Evolutionary conservation across 2,888 invertebrate genomes (phyloP), one percentile per base, ranked within the genome.

Genomic region (Rhagonycha fulva): DNA sequence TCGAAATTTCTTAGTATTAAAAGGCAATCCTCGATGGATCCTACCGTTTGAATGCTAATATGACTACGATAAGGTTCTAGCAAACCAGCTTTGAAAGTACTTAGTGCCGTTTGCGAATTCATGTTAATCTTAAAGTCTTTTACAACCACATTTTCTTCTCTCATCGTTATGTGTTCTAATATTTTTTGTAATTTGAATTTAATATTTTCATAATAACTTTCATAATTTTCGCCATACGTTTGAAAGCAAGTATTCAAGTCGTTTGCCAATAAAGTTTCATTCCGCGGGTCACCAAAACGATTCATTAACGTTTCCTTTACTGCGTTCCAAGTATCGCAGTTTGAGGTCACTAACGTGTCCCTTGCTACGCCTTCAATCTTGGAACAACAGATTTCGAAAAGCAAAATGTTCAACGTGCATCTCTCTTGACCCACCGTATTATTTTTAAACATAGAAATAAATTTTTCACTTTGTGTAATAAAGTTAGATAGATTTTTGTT

Each of bases 171-270:
- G 26, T 81, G 77, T 72, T 81, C 78, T 72, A 79, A 11, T 19
- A 81, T 9, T 63, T 79, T 67, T 79, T 81, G 81, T 26, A 81
- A 71, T 75, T 79, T 81, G 62, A 62, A 11, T 78, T 78, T 81
- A 28, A 81, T 77, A 28, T 66, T 74, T 71, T 81, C 78, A 10
- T 74, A 79, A 68, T 80, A 81, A 66, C 75, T 62, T 66, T 78
- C 71, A 60, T 79, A 80, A 61, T 19, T 71, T 79, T 81, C 77
- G 12, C 71, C 75, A 30, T 68, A 19, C 14, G 26, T 14, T 79
- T 80, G 76, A 62, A 66, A 77, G 68, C 77, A 77, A 30, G 78
- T 78, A 12, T 62, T 77, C 19, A 80, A 32, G n/a, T 78, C 79
- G 12, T 78, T 74, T 60, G 70, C n/a, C 11, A 80, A 61, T 28